A percentile compares a stretch with the other conserved stretches of the same genome.
Conservation (phyloP, 2,797 vertebrate species). For the Arnoldichthys spilopterus region DNA sequence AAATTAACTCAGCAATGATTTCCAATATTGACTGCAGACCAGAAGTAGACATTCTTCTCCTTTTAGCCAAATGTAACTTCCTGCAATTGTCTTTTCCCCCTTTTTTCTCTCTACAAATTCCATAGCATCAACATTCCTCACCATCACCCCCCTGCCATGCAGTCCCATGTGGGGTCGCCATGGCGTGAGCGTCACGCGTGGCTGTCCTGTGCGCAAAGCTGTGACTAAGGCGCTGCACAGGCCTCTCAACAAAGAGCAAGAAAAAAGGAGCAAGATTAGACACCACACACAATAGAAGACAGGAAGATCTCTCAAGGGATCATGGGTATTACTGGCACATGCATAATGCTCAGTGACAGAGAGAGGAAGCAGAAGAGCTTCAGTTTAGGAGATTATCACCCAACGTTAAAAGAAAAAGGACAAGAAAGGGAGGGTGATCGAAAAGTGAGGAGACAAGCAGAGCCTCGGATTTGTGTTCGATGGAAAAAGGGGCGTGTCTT, state of each 20-base stretch:
- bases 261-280: conserved; percentile 73
- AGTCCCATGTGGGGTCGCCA: conserved; percentile 69
- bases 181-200: conserved; percentile 75
- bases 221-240: conserved; percentile 63
- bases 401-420: neutral
- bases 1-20: no score
- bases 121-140: neutral
- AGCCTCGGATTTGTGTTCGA: neutral
- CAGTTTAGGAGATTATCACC: conserved; percentile 62
- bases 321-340: conserved; percentile 75
- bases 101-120: neutral
- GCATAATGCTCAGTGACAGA: conserved; percentile 77
- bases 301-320: conserved; percentile 75
- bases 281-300: conserved; percentile 71
- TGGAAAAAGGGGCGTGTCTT: neutral
- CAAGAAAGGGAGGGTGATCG: neutral
- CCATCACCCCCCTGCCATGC: neutral
- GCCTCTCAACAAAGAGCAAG: conserved; percentile 54
- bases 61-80: no score
- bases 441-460: neutral
- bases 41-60: neutral
- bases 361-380: conserved; percentile 76
- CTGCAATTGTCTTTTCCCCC: neutral
- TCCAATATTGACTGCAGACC: neutral
- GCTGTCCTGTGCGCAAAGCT: conserved; percentile 70